Percentiles rank a stretch among this genome's conserved stretches.
These are phyloP conservation scores for Sylvia atricapilla DNA, from an alignment of 2,113 vertebrate species.

Conservation along the genomic window DNA sequence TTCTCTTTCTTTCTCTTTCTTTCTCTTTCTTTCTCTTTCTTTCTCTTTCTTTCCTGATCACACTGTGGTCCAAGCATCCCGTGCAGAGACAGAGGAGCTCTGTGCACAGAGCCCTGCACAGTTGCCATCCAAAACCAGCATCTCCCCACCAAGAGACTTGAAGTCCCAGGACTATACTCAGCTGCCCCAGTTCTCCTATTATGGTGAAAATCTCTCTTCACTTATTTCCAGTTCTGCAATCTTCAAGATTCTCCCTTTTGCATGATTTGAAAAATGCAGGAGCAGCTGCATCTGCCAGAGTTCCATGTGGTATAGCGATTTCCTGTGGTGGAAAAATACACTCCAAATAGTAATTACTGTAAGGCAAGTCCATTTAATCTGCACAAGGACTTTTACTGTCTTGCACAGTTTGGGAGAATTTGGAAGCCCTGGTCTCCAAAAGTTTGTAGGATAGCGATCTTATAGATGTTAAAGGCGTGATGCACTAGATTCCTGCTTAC, in stretches of 20 bases:
- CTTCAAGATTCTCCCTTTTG: not conserved
- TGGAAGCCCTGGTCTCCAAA: conserved; percentile 16
- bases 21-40: not conserved
- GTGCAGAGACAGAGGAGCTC: not conserved
- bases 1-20: too few relatives aligned
- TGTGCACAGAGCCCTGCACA: not conserved
- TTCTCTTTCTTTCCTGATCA: not conserved
- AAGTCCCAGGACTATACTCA: not conserved
- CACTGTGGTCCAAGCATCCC: not conserved
- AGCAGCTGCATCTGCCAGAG: conserved; percentile 37
- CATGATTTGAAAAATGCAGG: conserved; percentile 38
- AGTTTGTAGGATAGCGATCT: not conserved
- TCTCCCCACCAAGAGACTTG: not conserved
- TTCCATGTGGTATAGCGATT: conserved; percentile 63
- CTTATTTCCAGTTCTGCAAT: not conserved
- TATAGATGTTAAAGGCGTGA: not conserved
- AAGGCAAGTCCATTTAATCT: conserved; percentile 53
- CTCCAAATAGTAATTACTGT: conserved; percentile 45
- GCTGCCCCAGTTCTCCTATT: not conserved
- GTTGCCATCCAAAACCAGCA: not conserved
- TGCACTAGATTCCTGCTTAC: conserved; percentile 32
- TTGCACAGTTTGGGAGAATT: not conserved
- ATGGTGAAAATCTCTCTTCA: not conserved
- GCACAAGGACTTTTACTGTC: conserved; percentile 28
- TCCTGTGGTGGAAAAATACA: conserved; percentile 66